Percentiles rank a stretch among this genome's conserved stretches.
Conservation (phyloP, 1,140 invertebrate genomes). For the Bombus haemorrhoidalis region DNA sequence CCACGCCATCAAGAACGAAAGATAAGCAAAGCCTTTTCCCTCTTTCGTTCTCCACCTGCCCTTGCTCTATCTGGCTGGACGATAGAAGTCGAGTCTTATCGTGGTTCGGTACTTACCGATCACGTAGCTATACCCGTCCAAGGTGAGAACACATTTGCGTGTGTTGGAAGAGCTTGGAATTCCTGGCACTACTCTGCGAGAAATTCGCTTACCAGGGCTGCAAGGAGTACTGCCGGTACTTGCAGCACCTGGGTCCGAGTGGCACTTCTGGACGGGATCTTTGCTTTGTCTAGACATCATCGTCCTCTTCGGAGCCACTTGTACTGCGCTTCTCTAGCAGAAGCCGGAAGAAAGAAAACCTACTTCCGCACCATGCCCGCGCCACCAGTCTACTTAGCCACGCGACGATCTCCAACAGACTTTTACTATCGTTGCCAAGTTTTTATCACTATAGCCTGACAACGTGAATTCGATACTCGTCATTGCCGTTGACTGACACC, state of each 20-base stretch:
- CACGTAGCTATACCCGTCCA: slow-evolving; percentile 91
- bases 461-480: slow-evolving; percentile 8
- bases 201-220: slow-evolving; percentile 63
- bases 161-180: slow-evolving; percentile 77
- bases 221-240: slow-evolving; percentile 60
- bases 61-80: no score
- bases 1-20: not conserved
- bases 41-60: no score
- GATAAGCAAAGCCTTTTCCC: slow-evolving; percentile 4
- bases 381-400: not conserved
- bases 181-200: slow-evolving; percentile 72
- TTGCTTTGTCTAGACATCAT: slow-evolving; percentile 82
- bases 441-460: not conserved
- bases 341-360: slow-evolving; percentile 31
- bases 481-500: slow-evolving; percentile 14
- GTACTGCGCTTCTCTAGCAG: slow-evolving; percentile 20
- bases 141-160: slow-evolving; percentile 89
- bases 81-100: slow-evolving; percentile 29
- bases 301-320: slow-evolving; percentile 38
- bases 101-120: slow-evolving; percentile 86
- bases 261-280: slow-evolving; percentile 86
- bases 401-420: slow-evolving; percentile 8
- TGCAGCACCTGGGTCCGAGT: slow-evolving; percentile 82
- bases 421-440: not conserved
- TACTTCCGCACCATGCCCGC: slow-evolving; percentile 47